These are phyloP conservation scores for Pelvicachromis taeniatus DNA, from an alignment of 2,113 vertebrate species.

Conservation along the genomic window DNA sequence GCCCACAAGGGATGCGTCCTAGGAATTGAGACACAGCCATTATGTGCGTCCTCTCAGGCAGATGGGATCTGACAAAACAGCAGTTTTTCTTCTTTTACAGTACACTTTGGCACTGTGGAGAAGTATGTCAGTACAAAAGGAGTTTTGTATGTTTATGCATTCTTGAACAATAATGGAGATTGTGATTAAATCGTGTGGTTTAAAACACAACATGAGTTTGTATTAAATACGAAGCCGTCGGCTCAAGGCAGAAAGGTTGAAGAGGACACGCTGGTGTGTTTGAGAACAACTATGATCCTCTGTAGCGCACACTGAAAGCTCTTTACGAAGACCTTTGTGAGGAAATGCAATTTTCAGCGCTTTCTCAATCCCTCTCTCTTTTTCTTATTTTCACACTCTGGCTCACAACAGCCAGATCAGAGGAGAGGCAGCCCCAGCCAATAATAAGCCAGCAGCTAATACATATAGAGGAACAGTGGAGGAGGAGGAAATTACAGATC, in stretches of 20 bases:
- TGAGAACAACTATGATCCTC: background rate
- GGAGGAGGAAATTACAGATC: slow-evolving; percentile 65
- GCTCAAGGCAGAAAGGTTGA: background rate
- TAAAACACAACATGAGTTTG: background rate
- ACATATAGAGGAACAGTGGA: slow-evolving; percentile 19
- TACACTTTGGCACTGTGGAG: background rate
- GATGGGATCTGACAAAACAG: background rate
- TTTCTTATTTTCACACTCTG: background rate
- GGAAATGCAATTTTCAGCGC: background rate
- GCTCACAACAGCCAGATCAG: slow-evolving; percentile 23
- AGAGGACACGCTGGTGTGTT: background rate
- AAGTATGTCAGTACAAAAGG: background rate
- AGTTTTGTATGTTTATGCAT: background rate
- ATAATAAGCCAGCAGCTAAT: slow-evolving; percentile 20
- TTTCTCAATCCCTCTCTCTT: background rate
- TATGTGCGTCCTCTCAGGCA: background rate
- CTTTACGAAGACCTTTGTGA: background rate
- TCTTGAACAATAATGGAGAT: background rate
- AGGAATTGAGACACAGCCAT: no score
- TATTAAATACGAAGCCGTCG: background rate
- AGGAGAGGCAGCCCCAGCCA: background rate
- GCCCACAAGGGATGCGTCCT: no score
- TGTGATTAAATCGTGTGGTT: background rate
- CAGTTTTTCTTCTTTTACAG: background rate
- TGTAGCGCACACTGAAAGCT: background rate